Conservation (phyloP, 2,797 vertebrate genomes). For the Pteropus rufus region DNA sequence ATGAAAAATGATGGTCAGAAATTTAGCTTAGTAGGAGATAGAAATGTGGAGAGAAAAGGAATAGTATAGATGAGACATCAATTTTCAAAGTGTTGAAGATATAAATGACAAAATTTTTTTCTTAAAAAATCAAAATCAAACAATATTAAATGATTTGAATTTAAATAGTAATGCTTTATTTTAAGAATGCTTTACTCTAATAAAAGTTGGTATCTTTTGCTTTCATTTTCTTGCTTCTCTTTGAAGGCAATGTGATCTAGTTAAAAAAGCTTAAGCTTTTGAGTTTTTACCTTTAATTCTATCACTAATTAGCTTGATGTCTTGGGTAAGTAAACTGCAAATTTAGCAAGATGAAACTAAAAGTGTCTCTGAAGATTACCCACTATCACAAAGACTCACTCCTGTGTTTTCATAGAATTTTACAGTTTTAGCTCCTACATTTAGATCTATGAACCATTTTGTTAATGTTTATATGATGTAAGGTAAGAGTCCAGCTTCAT, state of each 20-base stretch:
- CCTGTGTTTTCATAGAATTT: neutral
- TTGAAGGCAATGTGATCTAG: neutral
- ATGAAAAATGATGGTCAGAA: neutral
- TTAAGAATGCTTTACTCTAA: neutral
- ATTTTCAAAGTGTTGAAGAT: neutral
- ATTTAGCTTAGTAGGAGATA: neutral
- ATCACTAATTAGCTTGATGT: neutral
- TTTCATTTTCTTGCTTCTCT: neutral
- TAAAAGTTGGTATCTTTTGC: neutral
- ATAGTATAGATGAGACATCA: neutral
- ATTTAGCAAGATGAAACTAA: neutral
- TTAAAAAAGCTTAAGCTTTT: neutral
- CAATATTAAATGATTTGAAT: neutral
- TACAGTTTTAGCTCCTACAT: neutral
- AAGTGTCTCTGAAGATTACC: neutral
- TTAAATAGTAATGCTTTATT: neutral
- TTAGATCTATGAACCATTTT: neutral
- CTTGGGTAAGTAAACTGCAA: neutral
- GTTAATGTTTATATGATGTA: neutral
- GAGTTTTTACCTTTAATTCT: slow-evolving; percentile 12
- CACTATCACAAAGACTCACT: neutral
- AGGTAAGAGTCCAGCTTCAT: neutral
- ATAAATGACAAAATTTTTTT: neutral
- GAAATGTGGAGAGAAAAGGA: neutral
- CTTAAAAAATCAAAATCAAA: neutral